Conservation (phyloP, 2,113 vertebrate genomes). For the Danionella cerebrum region DNA sequence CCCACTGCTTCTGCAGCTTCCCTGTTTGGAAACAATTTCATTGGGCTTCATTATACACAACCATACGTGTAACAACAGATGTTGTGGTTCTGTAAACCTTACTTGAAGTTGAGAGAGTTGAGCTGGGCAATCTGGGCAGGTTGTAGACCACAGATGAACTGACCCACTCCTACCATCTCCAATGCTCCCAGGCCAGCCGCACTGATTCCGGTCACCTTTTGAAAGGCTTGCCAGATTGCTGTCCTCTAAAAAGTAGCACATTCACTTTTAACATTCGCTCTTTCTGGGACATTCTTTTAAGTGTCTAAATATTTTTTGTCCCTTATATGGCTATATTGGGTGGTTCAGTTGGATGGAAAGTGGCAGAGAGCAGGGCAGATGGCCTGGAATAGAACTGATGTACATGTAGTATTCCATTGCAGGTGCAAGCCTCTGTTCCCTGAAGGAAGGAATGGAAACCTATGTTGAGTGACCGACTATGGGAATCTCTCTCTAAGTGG, state of each 20-base stretch:
- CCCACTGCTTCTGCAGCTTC: slow-evolving; percentile 50
- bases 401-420: no score
- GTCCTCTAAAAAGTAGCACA: slow-evolving; percentile 39
- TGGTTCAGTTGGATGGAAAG: no score
- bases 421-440: no score
- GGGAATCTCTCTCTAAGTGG: no score
- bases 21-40: slow-evolving; percentile 35
- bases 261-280: neutral
- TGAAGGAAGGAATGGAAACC: no score
- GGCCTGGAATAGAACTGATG: no score
- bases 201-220: slow-evolving; percentile 29
- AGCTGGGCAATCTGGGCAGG: slow-evolving; percentile 45
- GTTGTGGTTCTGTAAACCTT: neutral
- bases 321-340: no score
- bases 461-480: no score
- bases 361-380: no score
- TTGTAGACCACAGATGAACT: slow-evolving; percentile 60
- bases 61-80: neutral
- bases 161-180: slow-evolving; percentile 48
- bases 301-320: neutral
- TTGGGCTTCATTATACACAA: neutral
- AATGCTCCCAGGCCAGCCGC: slow-evolving; percentile 28
- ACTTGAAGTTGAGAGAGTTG: slow-evolving; percentile 47
- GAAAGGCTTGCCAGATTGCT: slow-evolving; percentile 44
- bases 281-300: neutral